These are phyloP conservation scores for Trinectes maculatus DNA, from an alignment of 2,113 vertebrate species.

Conservation along the genomic window DNA sequence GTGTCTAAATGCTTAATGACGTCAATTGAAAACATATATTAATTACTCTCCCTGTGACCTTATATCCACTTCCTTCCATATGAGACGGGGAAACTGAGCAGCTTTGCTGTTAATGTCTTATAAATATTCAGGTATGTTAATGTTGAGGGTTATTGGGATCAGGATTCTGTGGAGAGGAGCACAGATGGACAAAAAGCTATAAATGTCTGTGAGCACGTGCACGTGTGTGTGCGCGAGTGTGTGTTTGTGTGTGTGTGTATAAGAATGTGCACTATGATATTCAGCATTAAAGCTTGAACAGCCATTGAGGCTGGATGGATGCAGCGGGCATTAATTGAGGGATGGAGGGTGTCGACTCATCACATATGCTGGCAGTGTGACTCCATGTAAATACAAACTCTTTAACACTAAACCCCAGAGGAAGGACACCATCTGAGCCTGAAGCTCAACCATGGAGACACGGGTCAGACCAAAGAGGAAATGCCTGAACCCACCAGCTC, in stretches of 20 bases:
- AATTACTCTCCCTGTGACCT: conserved; percentile 43
- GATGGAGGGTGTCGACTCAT: not conserved
- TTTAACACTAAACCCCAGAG: conserved; percentile 60
- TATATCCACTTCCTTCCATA: conserved; percentile 21
- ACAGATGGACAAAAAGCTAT: conserved; percentile 66
- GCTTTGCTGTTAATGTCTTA: conserved; percentile 58
- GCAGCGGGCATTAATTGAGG: not conserved
- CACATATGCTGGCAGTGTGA: conserved; percentile 57
- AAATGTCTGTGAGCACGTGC: not conserved
- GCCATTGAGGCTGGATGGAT: not conserved
- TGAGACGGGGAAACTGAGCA: conserved; percentile 45
- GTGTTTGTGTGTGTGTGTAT: conserved; percentile 7
- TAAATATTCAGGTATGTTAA: conserved; percentile 80
- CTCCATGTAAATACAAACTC: conserved; percentile 66
- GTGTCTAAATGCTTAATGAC: conserved; percentile 1
- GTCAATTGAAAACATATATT: conserved; percentile 14
- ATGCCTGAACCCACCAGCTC: conserved; percentile 23
- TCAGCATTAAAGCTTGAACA: conserved; percentile 24
- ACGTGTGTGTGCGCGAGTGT: not conserved
- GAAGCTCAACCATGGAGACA: conserved; percentile 49
- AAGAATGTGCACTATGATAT: conserved; percentile 18
- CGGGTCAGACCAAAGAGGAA: conserved; percentile 31
- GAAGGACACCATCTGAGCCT: conserved; percentile 76
- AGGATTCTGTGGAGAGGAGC: conserved; percentile 51
- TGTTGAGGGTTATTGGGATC: conserved; percentile 45